phyloP scores from a whole-genome alignment of 1,140 invertebrate species.

The Rhynchophorus ferrugineus region DNA sequence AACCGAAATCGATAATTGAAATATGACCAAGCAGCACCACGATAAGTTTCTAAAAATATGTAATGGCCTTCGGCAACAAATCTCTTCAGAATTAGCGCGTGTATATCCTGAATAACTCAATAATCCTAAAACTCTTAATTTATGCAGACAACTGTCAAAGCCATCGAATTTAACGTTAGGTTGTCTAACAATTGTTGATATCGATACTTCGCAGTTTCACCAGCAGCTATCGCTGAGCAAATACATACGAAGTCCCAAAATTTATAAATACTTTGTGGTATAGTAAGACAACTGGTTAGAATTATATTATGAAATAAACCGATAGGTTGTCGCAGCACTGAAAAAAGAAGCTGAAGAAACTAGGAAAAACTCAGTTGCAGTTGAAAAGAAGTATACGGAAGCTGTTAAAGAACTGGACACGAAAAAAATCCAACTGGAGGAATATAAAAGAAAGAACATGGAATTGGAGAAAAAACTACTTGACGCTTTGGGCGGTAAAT shows the following conservation, averaged over 20 bases:
- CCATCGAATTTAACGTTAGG: too few relatives aligned
- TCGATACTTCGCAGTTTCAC: too few relatives aligned
- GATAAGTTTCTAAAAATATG: too few relatives aligned
- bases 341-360: constrained; percentile 69
- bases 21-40: too few relatives aligned
- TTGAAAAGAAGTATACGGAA: constrained; percentile 69
- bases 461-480: constrained; percentile 64
- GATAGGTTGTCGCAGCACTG: constrained; percentile 51
- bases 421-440: constrained; percentile 67
- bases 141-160: too few relatives aligned
- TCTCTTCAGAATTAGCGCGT: too few relatives aligned
- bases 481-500: constrained; percentile 49
- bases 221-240: background rate
- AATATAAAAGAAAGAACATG: constrained; percentile 65
- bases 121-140: too few relatives aligned
- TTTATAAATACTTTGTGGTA: background rate
- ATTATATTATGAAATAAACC: background rate
- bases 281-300: too few relatives aligned
- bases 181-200: too few relatives aligned
- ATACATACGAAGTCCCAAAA: background rate
- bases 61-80: too few relatives aligned
- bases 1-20: too few relatives aligned
- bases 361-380: constrained; percentile 66
- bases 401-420: constrained; percentile 68
- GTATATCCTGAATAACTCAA: too few relatives aligned